Conservation (phyloP, 2,113 vertebrate species). For the Alethe diademata region DNA sequence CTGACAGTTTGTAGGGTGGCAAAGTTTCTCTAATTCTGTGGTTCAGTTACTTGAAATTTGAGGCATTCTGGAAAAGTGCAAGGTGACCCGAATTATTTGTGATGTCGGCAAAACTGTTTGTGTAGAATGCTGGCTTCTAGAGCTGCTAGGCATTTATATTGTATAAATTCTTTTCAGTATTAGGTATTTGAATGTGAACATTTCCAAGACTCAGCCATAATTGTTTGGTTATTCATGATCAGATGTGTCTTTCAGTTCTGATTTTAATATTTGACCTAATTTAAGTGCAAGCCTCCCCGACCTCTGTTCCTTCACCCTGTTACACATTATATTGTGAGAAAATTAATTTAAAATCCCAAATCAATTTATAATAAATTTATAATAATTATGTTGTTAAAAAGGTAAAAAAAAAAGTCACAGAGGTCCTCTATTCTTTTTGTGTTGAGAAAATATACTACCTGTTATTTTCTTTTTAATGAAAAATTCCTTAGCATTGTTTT, state of each 20-base stretch:
- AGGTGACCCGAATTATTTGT: background rate
- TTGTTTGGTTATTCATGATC: background rate
- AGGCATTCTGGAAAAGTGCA: background rate
- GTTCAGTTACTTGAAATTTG: background rate
- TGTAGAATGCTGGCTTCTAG: background rate
- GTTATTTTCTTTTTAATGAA: background rate
- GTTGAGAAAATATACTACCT: background rate
- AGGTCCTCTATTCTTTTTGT: background rate
- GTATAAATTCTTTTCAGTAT: background rate
- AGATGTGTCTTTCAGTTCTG: background rate
- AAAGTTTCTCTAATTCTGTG: background rate
- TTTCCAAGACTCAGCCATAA: background rate
- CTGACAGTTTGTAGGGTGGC: background rate
- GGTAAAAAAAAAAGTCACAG: background rate
- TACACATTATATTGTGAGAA: rapidly evolving
- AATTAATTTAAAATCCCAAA: background rate
- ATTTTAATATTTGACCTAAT: background rate
- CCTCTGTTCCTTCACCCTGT: background rate
- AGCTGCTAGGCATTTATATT: background rate
- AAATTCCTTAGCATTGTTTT: background rate
- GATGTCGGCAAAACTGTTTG: background rate
- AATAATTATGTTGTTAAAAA: background rate
- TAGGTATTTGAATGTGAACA: background rate
- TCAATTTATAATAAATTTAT: background rate
- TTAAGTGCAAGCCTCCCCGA: background rate